Conservation (phyloP, 2,888 invertebrate genomes). For the Neoscelio sp. region DNA sequence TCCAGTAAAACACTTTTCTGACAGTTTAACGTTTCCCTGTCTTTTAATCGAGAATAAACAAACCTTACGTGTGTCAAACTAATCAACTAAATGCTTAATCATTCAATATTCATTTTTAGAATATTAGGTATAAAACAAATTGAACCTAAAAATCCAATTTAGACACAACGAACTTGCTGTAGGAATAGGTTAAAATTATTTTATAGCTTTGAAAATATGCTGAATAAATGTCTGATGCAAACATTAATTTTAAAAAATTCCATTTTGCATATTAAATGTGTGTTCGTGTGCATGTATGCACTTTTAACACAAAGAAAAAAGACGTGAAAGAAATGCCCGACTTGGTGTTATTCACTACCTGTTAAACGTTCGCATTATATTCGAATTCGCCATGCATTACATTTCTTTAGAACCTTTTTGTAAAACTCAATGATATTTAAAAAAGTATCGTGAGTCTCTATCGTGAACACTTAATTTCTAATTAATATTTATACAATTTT, state of each 20-base stretch:
- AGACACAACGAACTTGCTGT: too few species aligned
- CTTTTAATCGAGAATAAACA: constrained; percentile 1
- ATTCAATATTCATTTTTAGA: too few species aligned
- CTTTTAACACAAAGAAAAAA: neutral
- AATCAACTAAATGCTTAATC: neutral
- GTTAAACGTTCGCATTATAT: constrained; percentile 2
- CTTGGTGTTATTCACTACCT: neutral
- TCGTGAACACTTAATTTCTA: too few species aligned
- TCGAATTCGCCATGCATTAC: constrained; percentile 7
- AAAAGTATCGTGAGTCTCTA: too few species aligned
- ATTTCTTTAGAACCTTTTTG: neutral
- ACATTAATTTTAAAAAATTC: too few species aligned
- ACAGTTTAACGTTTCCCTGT: neutral
- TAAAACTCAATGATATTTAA: too few species aligned
- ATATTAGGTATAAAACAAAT: too few species aligned
- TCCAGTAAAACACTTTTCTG: constrained; percentile 13
- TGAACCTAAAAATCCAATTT: too few species aligned
- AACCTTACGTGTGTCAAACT: neutral
- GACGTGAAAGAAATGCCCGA: neutral
- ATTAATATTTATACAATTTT: too few species aligned
- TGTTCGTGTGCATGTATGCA: neutral
- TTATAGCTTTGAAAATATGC: too few species aligned
- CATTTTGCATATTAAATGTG: neutral
- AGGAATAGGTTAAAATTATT: too few species aligned
- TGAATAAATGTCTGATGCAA: too few species aligned